Evolutionary conservation across 1,140 invertebrate species (phyloP).

Genomic region (Trichonephila inaurata): DNA sequence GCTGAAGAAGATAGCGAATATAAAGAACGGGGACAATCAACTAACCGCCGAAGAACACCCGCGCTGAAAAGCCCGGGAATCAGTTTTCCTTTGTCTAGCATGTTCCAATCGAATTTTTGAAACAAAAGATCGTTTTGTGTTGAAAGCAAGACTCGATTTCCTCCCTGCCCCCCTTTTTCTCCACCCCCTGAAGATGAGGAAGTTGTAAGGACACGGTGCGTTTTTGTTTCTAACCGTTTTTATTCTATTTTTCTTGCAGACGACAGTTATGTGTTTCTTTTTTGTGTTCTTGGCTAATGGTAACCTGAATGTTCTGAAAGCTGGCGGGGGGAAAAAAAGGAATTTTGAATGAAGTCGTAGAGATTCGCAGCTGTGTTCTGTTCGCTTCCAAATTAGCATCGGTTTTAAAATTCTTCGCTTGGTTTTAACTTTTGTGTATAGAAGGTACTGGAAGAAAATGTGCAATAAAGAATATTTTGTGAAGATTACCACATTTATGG

Average conservation of each 20-base stretch:
- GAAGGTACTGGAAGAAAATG: not conserved
- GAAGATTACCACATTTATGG: not conserved
- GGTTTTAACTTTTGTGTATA: not conserved
- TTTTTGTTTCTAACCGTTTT: not conserved
- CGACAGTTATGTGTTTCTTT: conserved; percentile 44
- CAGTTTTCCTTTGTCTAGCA: conserved; percentile 24
- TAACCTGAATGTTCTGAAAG: not conserved
- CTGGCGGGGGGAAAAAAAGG: not conserved
- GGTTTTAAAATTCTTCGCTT: conserved; percentile 1
- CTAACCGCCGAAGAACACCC: conserved; percentile 12
- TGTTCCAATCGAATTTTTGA: conserved; percentile 60
- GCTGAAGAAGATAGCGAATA: not conserved
- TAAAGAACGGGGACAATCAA: conserved; percentile 12
- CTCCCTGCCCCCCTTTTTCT: not conserved
- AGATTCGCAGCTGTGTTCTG: conserved; percentile 51
- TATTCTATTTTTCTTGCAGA: conserved; percentile 31
- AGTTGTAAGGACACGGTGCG: not conserved
- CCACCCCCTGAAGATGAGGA: not conserved
- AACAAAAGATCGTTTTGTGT: conserved; percentile 58
- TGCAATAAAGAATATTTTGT: not conserved
- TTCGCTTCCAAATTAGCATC: conserved; percentile 23
- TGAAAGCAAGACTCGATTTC: conserved; percentile 49
- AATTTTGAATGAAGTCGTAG: conserved; percentile 36
- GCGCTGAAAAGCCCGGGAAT: not conserved
- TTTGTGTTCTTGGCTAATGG: conserved; percentile 24